A percentile compares a stretch with the other conserved stretches of the same genome.
Conservation (phyloP, 2,797 vertebrate genomes). For the Cetoscarus ocellatus region DNA sequence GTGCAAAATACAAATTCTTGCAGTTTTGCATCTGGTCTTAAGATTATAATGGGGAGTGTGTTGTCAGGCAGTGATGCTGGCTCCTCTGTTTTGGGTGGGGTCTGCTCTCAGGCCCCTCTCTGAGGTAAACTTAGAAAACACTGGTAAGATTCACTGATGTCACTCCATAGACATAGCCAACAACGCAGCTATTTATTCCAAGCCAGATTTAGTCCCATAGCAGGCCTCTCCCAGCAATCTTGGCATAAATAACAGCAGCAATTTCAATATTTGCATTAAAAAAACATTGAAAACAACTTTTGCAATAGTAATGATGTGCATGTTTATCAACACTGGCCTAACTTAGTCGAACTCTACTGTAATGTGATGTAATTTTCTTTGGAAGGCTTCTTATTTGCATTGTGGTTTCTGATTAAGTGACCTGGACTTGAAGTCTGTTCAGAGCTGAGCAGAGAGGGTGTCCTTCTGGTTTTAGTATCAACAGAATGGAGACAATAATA, state of each 20-base stretch:
- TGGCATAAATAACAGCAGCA: conserved; percentile 54
- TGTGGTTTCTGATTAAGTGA: background rate
- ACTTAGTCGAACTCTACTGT: background rate
- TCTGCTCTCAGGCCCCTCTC: conserved; percentile 42
- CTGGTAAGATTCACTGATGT: conserved; percentile 75
- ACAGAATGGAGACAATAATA: background rate
- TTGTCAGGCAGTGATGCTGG: conserved; percentile 21
- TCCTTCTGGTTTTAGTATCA: background rate
- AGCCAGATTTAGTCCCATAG: conserved; percentile 67
- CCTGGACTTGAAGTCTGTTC: background rate
- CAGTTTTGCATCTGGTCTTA: too few species aligned
- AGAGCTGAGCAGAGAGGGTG: background rate
- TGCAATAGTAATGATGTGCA: conserved; percentile 9
- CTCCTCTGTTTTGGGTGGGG: conserved; percentile 23
- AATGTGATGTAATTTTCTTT: background rate
- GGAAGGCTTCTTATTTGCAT: background rate
- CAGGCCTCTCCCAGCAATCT: conserved; percentile 58
- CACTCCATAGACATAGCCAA: conserved; percentile 66
- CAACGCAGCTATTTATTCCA: conserved; percentile 74
- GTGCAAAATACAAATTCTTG: too few species aligned
- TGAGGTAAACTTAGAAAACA: conserved; percentile 63
- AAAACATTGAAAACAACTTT: conserved; percentile 33
- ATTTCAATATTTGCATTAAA: conserved; percentile 38
- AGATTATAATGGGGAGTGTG: too few species aligned
- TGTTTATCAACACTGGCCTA: background rate